A percentile compares a stretch with the other conserved stretches of the same genome.
These are phyloP conservation scores for Spilarctia lutea DNA, from an alignment of 2,888 invertebrate species.

Conservation along the genomic window DNA sequence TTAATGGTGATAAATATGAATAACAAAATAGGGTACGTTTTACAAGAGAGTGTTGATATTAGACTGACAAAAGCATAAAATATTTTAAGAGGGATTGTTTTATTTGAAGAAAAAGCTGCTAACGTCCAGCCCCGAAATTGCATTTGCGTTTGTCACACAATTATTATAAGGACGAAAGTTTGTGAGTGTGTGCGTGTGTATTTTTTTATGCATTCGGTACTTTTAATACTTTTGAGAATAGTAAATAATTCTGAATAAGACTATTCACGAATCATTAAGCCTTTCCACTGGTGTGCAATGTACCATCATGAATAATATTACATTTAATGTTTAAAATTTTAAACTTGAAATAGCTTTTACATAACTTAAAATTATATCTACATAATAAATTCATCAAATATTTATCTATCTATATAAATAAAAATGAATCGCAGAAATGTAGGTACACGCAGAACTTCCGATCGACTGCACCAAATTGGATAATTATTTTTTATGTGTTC, in stretches of 20 bases:
- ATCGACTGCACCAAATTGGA: no score
- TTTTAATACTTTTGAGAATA: neutral
- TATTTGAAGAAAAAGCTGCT: neutral
- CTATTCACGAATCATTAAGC: neutral
- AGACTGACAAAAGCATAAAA: neutral
- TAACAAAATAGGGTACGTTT: neutral
- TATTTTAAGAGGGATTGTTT: neutral
- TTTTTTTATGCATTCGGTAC: no score
- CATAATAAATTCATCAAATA: no score
- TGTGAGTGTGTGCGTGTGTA: no score
- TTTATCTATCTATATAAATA: no score
- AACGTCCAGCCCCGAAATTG: no score
- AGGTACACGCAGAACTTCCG: no score
- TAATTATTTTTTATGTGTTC: no score
- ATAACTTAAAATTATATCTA: neutral
- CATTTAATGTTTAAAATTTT: neutral
- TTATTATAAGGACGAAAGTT: no score
- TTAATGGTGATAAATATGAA: constrained; percentile 4
- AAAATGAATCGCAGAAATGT: no score
- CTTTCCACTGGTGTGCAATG: neutral
- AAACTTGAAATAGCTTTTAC: no score
- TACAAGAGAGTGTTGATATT: neutral
- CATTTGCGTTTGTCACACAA: no score
- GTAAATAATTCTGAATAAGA: neutral
- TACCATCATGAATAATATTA: neutral